A percentile compares a stretch with the other conserved stretches of the same genome.
phyloP scores from a whole-genome alignment of 1,140 invertebrate genomes.

The Drosophila ambigua region DNA sequence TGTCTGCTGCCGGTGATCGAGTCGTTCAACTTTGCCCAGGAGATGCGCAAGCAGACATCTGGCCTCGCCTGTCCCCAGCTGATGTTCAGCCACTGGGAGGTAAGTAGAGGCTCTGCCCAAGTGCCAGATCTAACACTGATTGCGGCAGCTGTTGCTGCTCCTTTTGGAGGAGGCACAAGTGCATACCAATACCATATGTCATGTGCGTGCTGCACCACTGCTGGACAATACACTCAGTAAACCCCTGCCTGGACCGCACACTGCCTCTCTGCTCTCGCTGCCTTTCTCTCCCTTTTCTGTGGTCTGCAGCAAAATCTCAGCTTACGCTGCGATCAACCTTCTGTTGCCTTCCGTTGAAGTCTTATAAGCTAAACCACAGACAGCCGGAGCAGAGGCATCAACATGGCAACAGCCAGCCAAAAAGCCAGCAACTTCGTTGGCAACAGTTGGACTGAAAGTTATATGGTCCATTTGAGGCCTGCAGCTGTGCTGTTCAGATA shows the following conservation, averaged over 20 bases:
- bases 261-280: background rate
- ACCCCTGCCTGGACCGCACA: background rate
- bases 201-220: constrained; percentile 56
- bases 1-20: constrained; percentile 97
- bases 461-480: constrained; percentile 77
- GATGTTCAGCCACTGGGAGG: constrained; percentile 99
- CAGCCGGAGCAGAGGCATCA: constrained; percentile 28
- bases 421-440: constrained; percentile 34
- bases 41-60: constrained; percentile 96
- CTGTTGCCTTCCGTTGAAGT: constrained; percentile 73
- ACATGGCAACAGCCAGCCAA: constrained; percentile 49
- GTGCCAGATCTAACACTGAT: constrained; percentile 27
- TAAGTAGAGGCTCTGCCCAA: constrained; percentile 83
- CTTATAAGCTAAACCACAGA: constrained; percentile 75
- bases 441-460: constrained; percentile 79
- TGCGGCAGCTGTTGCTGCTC: constrained; percentile 32
- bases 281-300: constrained; percentile 34
- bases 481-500: constrained; percentile 62
- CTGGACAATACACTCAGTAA: constrained; percentile 27
- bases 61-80: constrained; percentile 97
- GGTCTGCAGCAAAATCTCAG: constrained; percentile 73
- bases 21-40: constrained; percentile 97
- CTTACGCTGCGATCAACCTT: constrained; percentile 57
- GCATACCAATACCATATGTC: constrained; percentile 61
- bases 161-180: constrained; percentile 44